A percentile compares a stretch with the other conserved stretches of the same genome.
These are phyloP conservation scores for Nematopogon swammerdamellus DNA, from an alignment of 2,888 invertebrate species.

Conservation along the genomic window DNA sequence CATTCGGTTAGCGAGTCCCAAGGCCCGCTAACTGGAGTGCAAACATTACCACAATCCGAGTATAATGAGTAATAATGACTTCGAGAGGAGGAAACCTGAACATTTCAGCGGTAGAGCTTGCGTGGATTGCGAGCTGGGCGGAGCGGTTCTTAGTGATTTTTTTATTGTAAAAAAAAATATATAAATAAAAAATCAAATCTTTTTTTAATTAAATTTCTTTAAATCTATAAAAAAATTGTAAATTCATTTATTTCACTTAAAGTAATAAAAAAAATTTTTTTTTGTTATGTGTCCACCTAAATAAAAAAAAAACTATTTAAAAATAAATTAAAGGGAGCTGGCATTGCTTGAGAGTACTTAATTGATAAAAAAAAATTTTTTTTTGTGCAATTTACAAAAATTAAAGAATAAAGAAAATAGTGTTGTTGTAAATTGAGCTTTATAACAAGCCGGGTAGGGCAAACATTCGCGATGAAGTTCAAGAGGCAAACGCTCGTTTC, in stretches of 20 bases:
- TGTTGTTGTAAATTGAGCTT: neutral
- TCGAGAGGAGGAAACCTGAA: neutral
- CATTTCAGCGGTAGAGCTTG: neutral
- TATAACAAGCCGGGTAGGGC: no score
- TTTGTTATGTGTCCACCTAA: no score
- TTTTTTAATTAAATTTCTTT: neutral
- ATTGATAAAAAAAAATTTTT: neutral
- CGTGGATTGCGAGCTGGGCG: neutral
- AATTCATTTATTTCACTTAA: neutral
- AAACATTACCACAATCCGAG: neutral
- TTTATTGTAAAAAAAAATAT: no score
- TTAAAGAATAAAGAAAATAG: neutral
- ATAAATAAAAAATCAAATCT: no score
- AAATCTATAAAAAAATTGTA: no score
- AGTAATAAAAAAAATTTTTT: neutral
- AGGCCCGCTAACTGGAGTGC: neutral
- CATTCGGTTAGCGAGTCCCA: neutral
- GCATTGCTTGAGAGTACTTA: no score
- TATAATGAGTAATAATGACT: neutral
- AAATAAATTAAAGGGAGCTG: no score
- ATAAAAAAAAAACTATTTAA: no score
- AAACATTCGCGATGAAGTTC: neutral
- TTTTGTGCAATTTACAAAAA: neutral
- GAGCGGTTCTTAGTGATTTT: neutral
- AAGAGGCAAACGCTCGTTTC: constrained; percentile 27